phyloP scores from a whole-genome alignment of 2,113 vertebrate species.

The Monarcha castaneiventris region DNA sequence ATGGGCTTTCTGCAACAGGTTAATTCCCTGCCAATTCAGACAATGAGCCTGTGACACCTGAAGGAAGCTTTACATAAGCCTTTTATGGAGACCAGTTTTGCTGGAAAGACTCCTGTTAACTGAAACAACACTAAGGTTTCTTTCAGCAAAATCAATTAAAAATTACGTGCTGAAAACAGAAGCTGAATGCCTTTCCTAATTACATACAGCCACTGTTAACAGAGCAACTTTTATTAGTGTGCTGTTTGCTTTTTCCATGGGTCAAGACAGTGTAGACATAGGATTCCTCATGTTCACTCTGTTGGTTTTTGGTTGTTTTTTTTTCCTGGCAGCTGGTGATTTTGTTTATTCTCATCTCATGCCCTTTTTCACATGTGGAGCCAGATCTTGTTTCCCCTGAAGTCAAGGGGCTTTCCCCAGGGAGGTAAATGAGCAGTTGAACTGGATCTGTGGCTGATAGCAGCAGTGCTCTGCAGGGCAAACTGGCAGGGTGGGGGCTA shows the following conservation, averaged over 20 bases:
- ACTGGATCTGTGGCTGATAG: not conserved
- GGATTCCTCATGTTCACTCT: not conserved
- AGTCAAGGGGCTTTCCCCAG: not conserved
- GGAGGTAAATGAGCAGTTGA: not conserved
- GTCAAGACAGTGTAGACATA: not conserved
- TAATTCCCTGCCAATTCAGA: conserved; percentile 14
- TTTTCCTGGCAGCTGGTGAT: not conserved
- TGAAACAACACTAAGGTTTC: conserved; percentile 8
- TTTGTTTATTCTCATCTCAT: conserved; percentile 1
- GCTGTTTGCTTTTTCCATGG: not conserved
- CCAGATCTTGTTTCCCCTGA: not conserved
- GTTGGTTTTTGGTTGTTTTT: not conserved
- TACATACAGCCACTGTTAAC: not conserved
- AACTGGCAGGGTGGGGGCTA: not conserved
- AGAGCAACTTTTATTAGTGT: not conserved
- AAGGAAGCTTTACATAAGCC: conserved; percentile 18
- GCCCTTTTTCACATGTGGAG: not conserved
- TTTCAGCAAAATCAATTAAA: conserved; percentile 48
- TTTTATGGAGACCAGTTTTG: conserved; percentile 8
- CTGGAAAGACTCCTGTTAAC: conserved; percentile 13
- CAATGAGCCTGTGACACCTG: not conserved
- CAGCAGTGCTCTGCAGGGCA: not conserved
- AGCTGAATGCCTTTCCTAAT: conserved; percentile 27
- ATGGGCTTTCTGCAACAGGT: not conserved
- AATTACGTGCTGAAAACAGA: not conserved